Conservation (phyloP, 2,888 invertebrate species). For the Eristalinus sepulchralis region DNA sequence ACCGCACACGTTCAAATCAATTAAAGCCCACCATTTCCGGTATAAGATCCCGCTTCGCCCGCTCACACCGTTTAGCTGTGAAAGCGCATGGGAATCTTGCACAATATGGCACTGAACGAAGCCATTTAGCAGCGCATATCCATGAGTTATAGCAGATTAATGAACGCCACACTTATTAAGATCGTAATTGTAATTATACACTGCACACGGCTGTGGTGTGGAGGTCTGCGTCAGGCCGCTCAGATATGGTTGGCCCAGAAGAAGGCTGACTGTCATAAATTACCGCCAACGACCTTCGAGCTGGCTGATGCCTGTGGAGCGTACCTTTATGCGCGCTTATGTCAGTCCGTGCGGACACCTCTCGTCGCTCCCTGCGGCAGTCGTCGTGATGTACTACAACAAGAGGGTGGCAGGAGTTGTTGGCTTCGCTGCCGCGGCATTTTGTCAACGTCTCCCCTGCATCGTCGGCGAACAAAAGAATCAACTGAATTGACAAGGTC, state of each 20-base stretch:
- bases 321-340: slow-evolving; percentile 24
- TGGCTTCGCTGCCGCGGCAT: not conserved
- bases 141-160: slow-evolving; percentile 51
- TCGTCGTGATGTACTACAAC: slow-evolving; percentile 39
- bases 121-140: slow-evolving; percentile 37
- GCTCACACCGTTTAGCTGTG: slow-evolving; percentile 41
- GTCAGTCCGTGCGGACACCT: not conserved
- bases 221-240: not conserved
- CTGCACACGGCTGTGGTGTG: slow-evolving; percentile 2
- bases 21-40: slow-evolving; percentile 30
- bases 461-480: not conserved
- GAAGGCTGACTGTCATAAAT: slow-evolving; percentile 56
- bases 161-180: slow-evolving; percentile 51
- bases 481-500: not conserved
- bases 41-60: slow-evolving; percentile 13
- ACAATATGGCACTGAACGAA: slow-evolving; percentile 24
- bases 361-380: not conserved
- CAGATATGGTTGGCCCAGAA: slow-evolving; percentile 39
- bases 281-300: slow-evolving; percentile 46
- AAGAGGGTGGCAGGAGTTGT: slow-evolving; percentile 54
- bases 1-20: not conserved
- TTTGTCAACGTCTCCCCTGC: not conserved
- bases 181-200: slow-evolving; percentile 48
- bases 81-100: not conserved
- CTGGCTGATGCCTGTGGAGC: slow-evolving; percentile 9